Base-by-base conservation (phyloP, 2,113 vertebrate genomes). In the Peromyscus leucopus region DNA sequence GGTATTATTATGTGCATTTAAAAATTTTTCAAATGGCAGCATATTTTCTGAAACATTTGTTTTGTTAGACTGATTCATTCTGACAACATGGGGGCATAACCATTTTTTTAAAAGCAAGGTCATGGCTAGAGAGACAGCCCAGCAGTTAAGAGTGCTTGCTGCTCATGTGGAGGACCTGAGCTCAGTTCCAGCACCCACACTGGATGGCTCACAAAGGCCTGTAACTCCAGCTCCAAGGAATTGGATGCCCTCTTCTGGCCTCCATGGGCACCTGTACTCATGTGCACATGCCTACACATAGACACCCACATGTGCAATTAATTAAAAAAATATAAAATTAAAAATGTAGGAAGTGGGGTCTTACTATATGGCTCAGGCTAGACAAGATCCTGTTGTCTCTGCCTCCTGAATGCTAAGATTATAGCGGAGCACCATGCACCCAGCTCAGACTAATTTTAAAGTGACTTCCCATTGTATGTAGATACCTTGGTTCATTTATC, bases 41-140 rank as follows among this genome's bases (percentile, higher is more conserved):
- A 26, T 59, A 57, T 55, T 88, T 85, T 91, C 75, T 82, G 57
- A 95, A 93, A 75, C 48, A 63, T 55, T 61, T 89, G 10, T 55
- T 59, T 88, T 59, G 57, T 89, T 89, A 80, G 39, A 86, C 55
- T 39, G 67, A 89, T 65, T 85, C 63, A 69, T 61, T 75, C 65
- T 69, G 24, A 75, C 55, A 72, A 69, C 39, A 65, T 15, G 21
- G 33, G 26, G 46, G 28, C 33, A 12, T 51, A 6, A 13, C 5
- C 39, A 11, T 19, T 24, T 69, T 84, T 65, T 87, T 36, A 31
- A 85, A 61, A 69, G 42, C 42, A 87, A 31, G 46, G 11, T 46
- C 15, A 11, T 28, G 16, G 39, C 39, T 85, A 65, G 83, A 85
- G 59, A 46, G 59, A 31, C 39, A 46, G n/a, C 26, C 82, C 12